Evolutionary conservation across 2,113 vertebrate genomes (phyloP).

Genomic region (Gulo gulo): DNA sequence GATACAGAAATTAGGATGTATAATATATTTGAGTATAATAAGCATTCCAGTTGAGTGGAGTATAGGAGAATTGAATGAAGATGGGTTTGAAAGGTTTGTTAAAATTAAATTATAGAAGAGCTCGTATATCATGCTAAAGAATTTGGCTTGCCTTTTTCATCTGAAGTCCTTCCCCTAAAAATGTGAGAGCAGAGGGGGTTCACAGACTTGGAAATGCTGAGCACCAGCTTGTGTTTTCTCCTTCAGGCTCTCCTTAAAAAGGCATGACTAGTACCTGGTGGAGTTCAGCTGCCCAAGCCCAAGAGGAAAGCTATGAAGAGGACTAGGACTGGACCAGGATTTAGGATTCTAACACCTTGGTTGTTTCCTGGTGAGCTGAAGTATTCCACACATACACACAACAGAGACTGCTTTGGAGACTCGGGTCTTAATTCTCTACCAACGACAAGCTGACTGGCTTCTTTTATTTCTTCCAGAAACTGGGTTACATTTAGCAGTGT

Average conservation of each 20-base stretch:
- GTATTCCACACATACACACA: rapidly evolving
- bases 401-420: not conserved
- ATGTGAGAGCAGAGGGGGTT: not conserved
- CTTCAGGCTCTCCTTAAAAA: not conserved
- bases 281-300: not conserved
- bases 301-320: not conserved
- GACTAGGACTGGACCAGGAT: not conserved
- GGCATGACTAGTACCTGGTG: not conserved
- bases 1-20: not conserved
- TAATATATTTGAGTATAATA: not conserved
- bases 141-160: not conserved
- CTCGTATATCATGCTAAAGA: not conserved
- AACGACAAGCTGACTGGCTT: not conserved
- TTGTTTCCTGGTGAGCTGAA: not conserved
- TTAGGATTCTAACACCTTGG: not conserved
- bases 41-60: not conserved
- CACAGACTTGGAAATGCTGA: not conserved
- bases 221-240: not conserved
- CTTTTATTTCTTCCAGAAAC: not conserved
- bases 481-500: not conserved
- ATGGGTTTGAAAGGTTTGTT: not conserved
- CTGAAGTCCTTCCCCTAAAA: not conserved
- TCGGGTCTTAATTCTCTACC: not conserved
- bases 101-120: not conserved
- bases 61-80: not conserved